Base-by-base conservation (phyloP, 2,888 invertebrate genomes). In the Philonicus albiceps region DNA sequence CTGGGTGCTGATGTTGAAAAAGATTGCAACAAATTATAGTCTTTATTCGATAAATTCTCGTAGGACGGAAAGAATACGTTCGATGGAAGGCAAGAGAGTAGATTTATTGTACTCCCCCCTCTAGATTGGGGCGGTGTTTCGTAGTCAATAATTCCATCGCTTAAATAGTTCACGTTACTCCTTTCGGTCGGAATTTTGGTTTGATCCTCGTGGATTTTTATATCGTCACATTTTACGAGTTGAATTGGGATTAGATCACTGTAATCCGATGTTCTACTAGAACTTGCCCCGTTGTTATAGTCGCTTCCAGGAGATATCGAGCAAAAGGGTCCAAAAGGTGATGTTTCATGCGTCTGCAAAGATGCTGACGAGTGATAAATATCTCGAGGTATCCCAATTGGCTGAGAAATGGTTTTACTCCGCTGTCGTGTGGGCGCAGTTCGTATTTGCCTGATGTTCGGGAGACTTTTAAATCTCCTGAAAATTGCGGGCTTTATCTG, bases 391-490 rank as follows among this genome's bases (percentile, higher is more conserved):
- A 90, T 92, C 6, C 91, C 91, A 87, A 90, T 90, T 88, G 91
- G 90, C 87, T 90, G 90, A 49, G 89, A 89, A 86, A 90, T 88
- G 27, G 90, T 90, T 86, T 89, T 89, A 80, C 90, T 89, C 34
- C 90, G 88, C 30, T 87, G 86, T 55, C 90, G 87, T 84, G 88
- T 89, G 34, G 88, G 89, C 5, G 13, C 8, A 19, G 84, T 78
- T 87, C 74, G 89, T 88, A 84, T 89, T 89, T 86, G 89, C 22
- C 89, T 88, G 93, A 88, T 40, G 89, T 91, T 90, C 8, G 93
- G 93, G 89, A 93, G 90, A 88, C 93, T 93, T 87, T 90, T 90
- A 92, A 93, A 93, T 37, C 91, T 90, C 88, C 92, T 80, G 16
- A 19, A 72, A 43, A 53, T 43, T 3, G n/a, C 37, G 37, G 27